phyloP scores from a whole-genome alignment of 1,140 invertebrate species.

The Penaeus japonicus region DNA sequence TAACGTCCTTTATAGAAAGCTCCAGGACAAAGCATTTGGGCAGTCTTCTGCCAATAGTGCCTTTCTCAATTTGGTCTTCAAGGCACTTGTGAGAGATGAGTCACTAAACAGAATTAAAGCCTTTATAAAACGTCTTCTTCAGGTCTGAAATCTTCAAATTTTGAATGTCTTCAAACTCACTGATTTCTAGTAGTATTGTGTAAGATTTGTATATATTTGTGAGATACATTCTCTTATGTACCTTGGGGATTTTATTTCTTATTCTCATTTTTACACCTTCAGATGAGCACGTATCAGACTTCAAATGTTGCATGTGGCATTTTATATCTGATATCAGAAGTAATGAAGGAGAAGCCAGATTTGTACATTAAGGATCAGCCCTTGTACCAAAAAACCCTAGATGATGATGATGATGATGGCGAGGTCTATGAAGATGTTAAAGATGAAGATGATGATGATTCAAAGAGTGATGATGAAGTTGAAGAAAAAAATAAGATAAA shows the following conservation, averaged over 20 bases:
- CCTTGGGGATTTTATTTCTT: no score
- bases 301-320: constrained; percentile 77
- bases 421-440: constrained; percentile 62
- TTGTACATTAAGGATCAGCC: constrained; percentile 35
- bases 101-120: constrained; percentile 77
- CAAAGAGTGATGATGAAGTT: neutral
- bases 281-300: constrained; percentile 68
- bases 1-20: constrained; percentile 85
- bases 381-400: neutral
- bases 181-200: neutral
- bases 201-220: neutral
- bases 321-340: constrained; percentile 81
- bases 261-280: neutral
- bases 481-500: neutral
- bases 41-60: constrained; percentile 79
- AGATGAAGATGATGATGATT: neutral
- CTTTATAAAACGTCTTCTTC: constrained; percentile 87
- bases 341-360: constrained; percentile 65
- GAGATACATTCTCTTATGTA: neutral
- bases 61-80: constrained; percentile 87
- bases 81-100: constrained; percentile 82
- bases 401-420: constrained; percentile 61
- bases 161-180: neutral
- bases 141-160: neutral
- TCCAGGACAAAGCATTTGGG: constrained; percentile 79